These are phyloP conservation scores for Sula dactylatra DNA, from an alignment of 2,113 vertebrate genomes.

Conservation along the genomic window DNA sequence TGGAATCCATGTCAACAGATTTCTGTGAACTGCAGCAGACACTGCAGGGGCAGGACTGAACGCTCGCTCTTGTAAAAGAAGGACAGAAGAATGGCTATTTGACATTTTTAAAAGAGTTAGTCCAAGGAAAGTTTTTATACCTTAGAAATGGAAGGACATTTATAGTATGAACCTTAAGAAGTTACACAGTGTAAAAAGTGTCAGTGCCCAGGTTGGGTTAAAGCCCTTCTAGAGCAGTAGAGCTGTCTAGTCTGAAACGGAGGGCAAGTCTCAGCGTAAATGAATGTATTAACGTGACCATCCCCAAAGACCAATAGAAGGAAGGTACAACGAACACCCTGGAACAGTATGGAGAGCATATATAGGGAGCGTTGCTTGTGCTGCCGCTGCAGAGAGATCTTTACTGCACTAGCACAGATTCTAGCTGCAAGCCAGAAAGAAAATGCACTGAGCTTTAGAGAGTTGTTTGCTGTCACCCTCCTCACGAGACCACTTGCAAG, in stretches of 20 bases:
- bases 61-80: not conserved
- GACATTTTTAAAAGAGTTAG: not conserved
- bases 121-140: not conserved
- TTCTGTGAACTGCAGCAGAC: not conserved
- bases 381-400: not conserved
- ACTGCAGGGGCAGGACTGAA: not conserved
- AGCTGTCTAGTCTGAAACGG: accelerated
- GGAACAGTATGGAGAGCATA: not conserved
- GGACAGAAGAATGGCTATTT: not conserved
- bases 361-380: accelerated
- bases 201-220: not conserved
- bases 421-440: not conserved
- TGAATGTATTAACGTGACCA: accelerated
- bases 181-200: not conserved
- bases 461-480: accelerated
- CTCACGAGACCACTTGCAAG: not conserved
- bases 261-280: not conserved
- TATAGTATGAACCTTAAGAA: not conserved
- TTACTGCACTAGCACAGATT: not conserved
- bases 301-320: not conserved
- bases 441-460: not conserved
- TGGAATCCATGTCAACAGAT: not conserved
- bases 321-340: not conserved
- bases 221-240: not conserved
- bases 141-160: not conserved